phyloP scores from a whole-genome alignment of 2,888 invertebrate genomes.

The Limnephilus marmoratus region DNA sequence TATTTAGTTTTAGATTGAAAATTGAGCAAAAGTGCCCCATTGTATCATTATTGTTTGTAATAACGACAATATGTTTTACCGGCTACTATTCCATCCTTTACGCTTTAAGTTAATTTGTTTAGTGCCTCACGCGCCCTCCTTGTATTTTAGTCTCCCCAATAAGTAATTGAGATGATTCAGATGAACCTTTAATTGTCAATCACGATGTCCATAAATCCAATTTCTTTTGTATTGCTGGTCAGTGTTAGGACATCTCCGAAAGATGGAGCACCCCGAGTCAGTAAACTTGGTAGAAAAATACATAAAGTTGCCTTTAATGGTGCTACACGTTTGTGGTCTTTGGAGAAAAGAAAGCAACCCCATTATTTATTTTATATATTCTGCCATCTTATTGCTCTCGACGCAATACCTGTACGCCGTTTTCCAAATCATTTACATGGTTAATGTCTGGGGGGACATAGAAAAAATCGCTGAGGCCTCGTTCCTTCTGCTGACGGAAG shows the following conservation, averaged over 20 bases:
- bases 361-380: slow-evolving; percentile 43
- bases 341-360: slow-evolving; percentile 56
- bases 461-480: slow-evolving; percentile 65
- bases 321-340: slow-evolving; percentile 61
- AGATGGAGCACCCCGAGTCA: slow-evolving; percentile 40
- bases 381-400: slow-evolving; percentile 51
- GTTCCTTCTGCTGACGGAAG: slow-evolving; percentile 63
- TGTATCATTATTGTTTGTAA: no score
- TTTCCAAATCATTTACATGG: slow-evolving; percentile 64
- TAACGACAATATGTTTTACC: no score
- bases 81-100: no score
- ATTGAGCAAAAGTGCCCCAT: no score
- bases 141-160: neutral
- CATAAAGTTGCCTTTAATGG: slow-evolving; percentile 58
- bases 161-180: neutral
- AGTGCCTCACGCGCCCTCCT: neutral
- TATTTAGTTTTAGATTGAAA: no score
- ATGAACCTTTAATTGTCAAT: neutral
- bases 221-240: neutral
- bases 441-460: slow-evolving; percentile 62
- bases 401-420: slow-evolving; percentile 64
- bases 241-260: neutral
- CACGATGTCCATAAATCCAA: neutral
- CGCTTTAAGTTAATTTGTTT: no score
- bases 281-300: slow-evolving; percentile 54